Percentiles rank a stretch among this genome's conserved stretches.
Evolutionary conservation across 2,113 vertebrate species (phyloP).

Genomic region (Dipodomys ordii): DNA sequence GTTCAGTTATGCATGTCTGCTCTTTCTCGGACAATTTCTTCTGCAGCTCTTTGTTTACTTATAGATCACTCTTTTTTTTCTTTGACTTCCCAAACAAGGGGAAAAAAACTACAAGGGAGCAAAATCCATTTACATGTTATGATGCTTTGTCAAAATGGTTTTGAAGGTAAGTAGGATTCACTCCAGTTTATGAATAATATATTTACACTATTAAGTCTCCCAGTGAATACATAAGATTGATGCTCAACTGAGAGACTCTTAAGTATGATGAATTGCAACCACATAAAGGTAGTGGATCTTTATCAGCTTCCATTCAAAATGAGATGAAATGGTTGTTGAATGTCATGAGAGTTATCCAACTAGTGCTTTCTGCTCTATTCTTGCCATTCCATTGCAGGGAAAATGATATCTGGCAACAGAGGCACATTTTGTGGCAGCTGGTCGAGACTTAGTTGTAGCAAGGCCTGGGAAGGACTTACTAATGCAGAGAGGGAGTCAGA

Average conservation of each 20-base stretch:
- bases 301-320: conserved; percentile 64
- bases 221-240: conserved; percentile 78
- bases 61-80: conserved; percentile 39
- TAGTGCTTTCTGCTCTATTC: not conserved
- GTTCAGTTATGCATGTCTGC: not conserved
- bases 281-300: conserved; percentile 69
- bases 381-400: not conserved
- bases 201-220: conserved; percentile 75
- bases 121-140: conserved; percentile 51
- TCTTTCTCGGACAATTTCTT: conserved; percentile 50
- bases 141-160: conserved; percentile 78
- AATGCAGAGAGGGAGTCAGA: not conserved
- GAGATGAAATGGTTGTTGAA: conserved; percentile 25
- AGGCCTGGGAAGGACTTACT: not conserved
- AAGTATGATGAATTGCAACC: conserved; percentile 78
- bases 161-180: conserved; percentile 70
- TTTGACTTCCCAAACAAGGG: conserved; percentile 49
- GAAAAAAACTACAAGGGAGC: not conserved
- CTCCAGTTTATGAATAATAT: conserved; percentile 83
- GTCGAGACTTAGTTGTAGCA: not conserved
- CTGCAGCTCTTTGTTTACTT: conserved; percentile 8
- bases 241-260: conserved; percentile 76
- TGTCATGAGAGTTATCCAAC: not conserved
- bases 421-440: not conserved
- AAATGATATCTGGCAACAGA: not conserved